These are phyloP conservation scores for Puma concolor DNA, from an alignment of 2,113 vertebrate species.

Conservation along the genomic window DNA sequence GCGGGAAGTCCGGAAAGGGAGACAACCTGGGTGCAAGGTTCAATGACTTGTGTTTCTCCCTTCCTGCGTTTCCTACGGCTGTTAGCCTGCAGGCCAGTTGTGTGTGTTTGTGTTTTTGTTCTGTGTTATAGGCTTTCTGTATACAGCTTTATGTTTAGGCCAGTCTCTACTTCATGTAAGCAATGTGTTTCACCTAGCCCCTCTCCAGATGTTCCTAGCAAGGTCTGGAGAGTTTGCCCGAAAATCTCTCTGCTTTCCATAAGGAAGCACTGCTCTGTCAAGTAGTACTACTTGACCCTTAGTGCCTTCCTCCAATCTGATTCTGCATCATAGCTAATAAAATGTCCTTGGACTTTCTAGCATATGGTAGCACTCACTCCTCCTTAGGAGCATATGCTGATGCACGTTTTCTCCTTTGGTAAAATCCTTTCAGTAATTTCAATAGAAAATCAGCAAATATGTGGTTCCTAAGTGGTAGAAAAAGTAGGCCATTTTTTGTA, in stretches of 20 bases:
- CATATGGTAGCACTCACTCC: background rate
- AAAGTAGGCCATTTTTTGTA: background rate
- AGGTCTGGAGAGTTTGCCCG: background rate
- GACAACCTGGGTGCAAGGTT: background rate
- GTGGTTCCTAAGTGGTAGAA: background rate
- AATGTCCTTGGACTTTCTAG: background rate
- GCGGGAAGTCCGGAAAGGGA: background rate
- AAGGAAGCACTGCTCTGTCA: background rate
- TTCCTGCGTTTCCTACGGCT: background rate
- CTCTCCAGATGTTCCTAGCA: background rate
- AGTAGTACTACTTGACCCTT: background rate
- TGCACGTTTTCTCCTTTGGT: background rate
- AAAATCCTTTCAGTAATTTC: background rate
- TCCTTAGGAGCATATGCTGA: background rate
- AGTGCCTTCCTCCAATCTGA: background rate
- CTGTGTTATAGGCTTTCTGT: background rate
- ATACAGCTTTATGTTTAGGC: background rate
- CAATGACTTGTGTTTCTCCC: background rate
- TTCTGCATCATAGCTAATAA: background rate
- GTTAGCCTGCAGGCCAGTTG: background rate
- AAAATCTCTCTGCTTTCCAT: background rate
- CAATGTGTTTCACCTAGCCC: background rate
- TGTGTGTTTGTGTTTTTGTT: background rate
- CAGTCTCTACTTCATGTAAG: accelerated
- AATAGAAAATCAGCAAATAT: background rate